Base-by-base conservation (phyloP, 2,888 invertebrate species). In the Bursaphelenchus okinawaensis region DNA sequence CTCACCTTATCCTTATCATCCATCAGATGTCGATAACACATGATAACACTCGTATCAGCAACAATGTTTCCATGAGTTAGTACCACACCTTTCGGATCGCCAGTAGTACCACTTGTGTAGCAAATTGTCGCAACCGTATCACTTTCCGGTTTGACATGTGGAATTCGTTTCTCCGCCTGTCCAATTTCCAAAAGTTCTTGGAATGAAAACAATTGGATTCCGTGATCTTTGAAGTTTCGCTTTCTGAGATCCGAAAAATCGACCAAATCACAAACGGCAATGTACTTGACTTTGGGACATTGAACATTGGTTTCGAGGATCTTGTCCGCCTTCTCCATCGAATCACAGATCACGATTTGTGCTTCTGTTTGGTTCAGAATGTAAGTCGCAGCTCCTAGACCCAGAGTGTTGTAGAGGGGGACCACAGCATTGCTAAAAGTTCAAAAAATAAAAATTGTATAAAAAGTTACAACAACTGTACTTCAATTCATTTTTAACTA, bases 371-470 rank as follows among this genome's bases (percentile, higher is more conserved):
- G 83, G 59, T 83, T 82, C 22, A 83, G 74, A 62, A 84, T 83
- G 70, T 78, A 82, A 85, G 91, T 90, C 87, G 93, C 92, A 75
- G 93, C 92, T 84, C 93, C 93, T 76, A 91, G 91, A 82, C 94
- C 94, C 74, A 94, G 87, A 6, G 94, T 94, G 84, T 95, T 94
- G 83, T 95, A 94, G 66, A 95, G 87, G 60, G 94, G 93, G 71
- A 94, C 91, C 74, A 92, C 88, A 61, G 93, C 92, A 89, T 94
- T 89, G 76, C 91, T 92, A 85, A 58, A 52, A 83, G 90, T 90
- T 84, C 70, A 62, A 52, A 40, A 40, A 12, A 40, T 40, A 12
- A 1, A n/a, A n/a, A n/a, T n/a, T n/a, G n/a, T n/a, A n/a, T n/a
- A n/a, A n/a, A n/a, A n/a, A n/a, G n/a, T n/a, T n/a, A n/a, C n/a